Percentiles rank a stretch among this genome's conserved stretches.
phyloP scores from a whole-genome alignment of 2,888 invertebrate genomes.

The Unio delphinus region DNA sequence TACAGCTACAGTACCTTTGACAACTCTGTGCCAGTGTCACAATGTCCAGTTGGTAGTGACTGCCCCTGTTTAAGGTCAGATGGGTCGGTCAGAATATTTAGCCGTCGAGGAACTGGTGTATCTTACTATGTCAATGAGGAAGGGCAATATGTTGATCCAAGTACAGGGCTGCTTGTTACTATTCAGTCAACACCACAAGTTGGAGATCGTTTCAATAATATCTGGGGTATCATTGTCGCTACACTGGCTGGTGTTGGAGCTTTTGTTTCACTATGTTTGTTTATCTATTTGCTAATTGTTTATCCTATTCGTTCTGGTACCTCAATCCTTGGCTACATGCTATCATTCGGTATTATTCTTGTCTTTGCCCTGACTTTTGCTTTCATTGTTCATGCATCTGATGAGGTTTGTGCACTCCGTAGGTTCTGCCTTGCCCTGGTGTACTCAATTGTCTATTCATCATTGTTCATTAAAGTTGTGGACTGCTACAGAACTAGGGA shows the following conservation, averaged over 20 bases:
- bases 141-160: constrained; percentile 56
- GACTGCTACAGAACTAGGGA: constrained; percentile 69
- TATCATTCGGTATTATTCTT: constrained; percentile 70
- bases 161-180: constrained; percentile 45
- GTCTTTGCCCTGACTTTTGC: constrained; percentile 71
- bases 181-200: constrained; percentile 39
- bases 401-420: constrained; percentile 70
- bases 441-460: constrained; percentile 71
- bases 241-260: constrained; percentile 70
- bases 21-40: constrained; percentile 45
- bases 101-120: constrained; percentile 24
- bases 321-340: constrained; percentile 71
- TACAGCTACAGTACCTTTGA: constrained; percentile 43
- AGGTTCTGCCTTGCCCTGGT: constrained; percentile 71
- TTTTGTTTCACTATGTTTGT: constrained; percentile 67
- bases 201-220: constrained; percentile 57
- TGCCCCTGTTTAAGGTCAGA: constrained; percentile 46
- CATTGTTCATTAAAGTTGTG: constrained; percentile 72
- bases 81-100: constrained; percentile 20
- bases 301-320: constrained; percentile 70
- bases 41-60: constrained; percentile 49
- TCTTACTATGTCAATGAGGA: constrained; percentile 42
- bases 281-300: constrained; percentile 69
- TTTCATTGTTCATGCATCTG: constrained; percentile 70
- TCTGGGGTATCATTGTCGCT: constrained; percentile 70